Conservation (phyloP, 2,888 invertebrate species). For the Agriopis aurantiaria region DNA sequence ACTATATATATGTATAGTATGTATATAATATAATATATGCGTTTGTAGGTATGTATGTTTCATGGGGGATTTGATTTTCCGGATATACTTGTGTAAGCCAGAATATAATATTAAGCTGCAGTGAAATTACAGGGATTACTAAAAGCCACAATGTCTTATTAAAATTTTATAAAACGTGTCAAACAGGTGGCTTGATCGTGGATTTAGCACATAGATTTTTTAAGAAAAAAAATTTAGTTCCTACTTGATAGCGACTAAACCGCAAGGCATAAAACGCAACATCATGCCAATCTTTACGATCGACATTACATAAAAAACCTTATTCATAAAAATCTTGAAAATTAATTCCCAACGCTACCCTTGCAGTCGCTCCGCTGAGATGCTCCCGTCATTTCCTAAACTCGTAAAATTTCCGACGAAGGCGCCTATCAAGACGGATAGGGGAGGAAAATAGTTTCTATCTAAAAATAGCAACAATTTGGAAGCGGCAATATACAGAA, state of each 20-base stretch:
- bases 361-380: slow-evolving; percentile 31
- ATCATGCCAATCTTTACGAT: slow-evolving; percentile 35
- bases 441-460: slow-evolving; percentile 45
- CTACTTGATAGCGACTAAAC: background rate
- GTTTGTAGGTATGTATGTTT: background rate
- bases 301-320: slow-evolving; percentile 30
- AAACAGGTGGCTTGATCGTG: too few species aligned
- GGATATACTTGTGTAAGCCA: background rate
- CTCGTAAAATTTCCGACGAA: slow-evolving; percentile 51
- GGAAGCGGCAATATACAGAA: slow-evolving; percentile 43
- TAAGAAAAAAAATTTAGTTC: background rate
- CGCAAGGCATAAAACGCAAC: slow-evolving; percentile 11
- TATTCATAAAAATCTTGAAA: slow-evolving; percentile 39
- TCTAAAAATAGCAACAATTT: slow-evolving; percentile 50
- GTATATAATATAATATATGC: background rate
- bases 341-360: slow-evolving; percentile 41
- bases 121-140: too few species aligned
- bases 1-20: too few species aligned
- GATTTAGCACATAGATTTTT: too few species aligned
- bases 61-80: background rate
- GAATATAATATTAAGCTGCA: background rate
- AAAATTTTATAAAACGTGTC: too few species aligned
- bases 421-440: slow-evolving; percentile 50
- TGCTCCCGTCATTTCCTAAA: slow-evolving; percentile 49
- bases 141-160: too few species aligned